phyloP scores from a whole-genome alignment of 2,888 invertebrate genomes.

The Eremobia ochroleuca region DNA sequence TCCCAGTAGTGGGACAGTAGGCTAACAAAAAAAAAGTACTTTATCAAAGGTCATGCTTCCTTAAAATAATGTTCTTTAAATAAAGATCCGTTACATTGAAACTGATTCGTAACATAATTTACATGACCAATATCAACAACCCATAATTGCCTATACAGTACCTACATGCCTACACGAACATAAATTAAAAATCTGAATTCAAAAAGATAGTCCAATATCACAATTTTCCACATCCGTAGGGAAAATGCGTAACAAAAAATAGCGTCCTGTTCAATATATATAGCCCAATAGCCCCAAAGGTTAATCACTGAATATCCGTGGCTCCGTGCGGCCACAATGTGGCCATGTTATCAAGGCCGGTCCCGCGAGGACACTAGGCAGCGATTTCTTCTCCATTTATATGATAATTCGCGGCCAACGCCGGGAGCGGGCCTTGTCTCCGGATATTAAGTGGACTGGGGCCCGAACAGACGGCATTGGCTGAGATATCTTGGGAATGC shows the following conservation, averaged over 20 bases:
- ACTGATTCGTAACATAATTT: background rate
- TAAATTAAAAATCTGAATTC: background rate
- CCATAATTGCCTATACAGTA: background rate
- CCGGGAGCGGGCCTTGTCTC: conserved; percentile 61
- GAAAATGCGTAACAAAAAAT: conserved; percentile 21
- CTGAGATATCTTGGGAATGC: conserved; percentile 45
- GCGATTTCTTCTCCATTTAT: conserved; percentile 77
- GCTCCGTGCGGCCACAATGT: conserved; percentile 29
- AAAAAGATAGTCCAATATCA: background rate
- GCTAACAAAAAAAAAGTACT: background rate
- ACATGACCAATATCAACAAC: background rate
- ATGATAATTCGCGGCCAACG: conserved; percentile 74
- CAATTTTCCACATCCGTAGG: conserved; percentile 5
- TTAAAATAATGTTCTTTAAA: background rate
- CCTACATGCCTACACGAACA: background rate
- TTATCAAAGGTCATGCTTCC: background rate
- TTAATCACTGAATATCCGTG: conserved; percentile 60
- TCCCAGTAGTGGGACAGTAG: background rate
- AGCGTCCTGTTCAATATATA: conserved; percentile 37
- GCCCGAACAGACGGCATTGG: conserved; percentile 57
- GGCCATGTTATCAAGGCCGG: conserved; percentile 57
- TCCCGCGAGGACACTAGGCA: conserved; percentile 60
- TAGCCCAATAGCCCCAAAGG: conserved; percentile 40
- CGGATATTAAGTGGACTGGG: conserved; percentile 71
- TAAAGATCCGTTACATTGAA: background rate